These are phyloP conservation scores for Coptodon bakossiorum DNA, from an alignment of 2,113 vertebrate genomes.

Conservation along the genomic window DNA sequence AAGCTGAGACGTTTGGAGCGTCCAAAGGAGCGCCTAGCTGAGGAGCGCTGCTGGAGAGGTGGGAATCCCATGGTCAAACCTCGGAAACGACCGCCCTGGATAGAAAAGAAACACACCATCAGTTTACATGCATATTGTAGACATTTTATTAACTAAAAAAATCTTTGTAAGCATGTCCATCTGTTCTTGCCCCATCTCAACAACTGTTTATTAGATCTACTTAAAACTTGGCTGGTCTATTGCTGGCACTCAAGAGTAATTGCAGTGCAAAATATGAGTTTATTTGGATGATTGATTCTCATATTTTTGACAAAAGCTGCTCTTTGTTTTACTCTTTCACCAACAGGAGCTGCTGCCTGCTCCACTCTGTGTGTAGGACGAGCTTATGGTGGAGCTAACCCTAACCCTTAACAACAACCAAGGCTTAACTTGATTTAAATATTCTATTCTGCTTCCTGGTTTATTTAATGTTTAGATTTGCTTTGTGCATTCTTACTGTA, in stretches of 20 bases:
- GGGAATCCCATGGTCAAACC: slow-evolving; percentile 76
- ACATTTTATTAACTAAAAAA: neutral
- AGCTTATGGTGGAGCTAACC: neutral
- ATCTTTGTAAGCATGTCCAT: neutral
- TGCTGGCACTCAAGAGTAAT: neutral
- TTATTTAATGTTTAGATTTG: neutral
- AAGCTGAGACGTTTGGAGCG: slow-evolving; percentile 86
- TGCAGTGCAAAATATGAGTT: neutral
- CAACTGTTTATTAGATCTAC: neutral
- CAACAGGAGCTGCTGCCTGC: neutral
- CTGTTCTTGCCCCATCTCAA: neutral
- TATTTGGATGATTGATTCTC: neutral
- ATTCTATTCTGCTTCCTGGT: neutral
- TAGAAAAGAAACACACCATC: neutral
- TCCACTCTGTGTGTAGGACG: neutral
- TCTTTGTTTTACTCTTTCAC: neutral
- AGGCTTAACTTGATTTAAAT: neutral
- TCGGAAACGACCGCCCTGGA: slow-evolving; percentile 77
- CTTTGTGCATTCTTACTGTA: neutral
- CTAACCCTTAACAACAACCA: neutral
- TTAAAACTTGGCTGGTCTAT: neutral
- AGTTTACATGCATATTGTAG: neutral
- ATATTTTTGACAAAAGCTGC: neutral
- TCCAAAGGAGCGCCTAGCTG: slow-evolving; percentile 82
- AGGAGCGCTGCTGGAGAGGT: slow-evolving; percentile 76